These are phyloP conservation scores for Syngnathus rostellatus DNA, from an alignment of 2,797 vertebrate genomes.

Conservation along the genomic window DNA sequence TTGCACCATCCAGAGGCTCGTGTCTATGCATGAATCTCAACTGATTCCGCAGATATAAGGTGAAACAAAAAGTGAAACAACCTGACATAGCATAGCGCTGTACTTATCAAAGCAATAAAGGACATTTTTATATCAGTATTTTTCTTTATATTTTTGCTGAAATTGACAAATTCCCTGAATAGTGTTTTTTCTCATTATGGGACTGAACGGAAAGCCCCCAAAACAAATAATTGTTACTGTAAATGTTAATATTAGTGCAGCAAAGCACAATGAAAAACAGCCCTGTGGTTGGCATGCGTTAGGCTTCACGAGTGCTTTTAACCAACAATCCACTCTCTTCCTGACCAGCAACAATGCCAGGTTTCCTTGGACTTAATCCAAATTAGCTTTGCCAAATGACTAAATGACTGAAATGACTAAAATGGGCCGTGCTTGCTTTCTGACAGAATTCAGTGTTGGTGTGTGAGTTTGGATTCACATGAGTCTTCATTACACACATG, in stretches of 20 bases:
- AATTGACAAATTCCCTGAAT: neutral
- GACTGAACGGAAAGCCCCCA: neutral
- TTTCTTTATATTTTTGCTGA: neutral
- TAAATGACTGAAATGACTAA: neutral
- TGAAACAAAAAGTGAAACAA: neutral
- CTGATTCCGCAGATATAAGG: neutral
- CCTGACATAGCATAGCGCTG: neutral
- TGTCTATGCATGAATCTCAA: neutral
- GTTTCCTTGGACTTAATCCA: neutral
- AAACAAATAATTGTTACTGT: neutral
- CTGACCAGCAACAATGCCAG: neutral
- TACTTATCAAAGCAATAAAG: neutral
- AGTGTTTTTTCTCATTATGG: neutral
- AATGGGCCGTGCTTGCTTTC: neutral
- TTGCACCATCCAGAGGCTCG: slow-evolving; percentile 3
- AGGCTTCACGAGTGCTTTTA: neutral
- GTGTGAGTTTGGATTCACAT: neutral
- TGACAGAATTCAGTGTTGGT: neutral
- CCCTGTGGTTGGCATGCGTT: neutral
- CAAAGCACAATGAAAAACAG: neutral
- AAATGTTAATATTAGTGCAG: neutral
- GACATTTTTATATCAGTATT: neutral
- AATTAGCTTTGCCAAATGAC: neutral
- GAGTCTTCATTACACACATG: neutral
- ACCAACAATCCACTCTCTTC: neutral